phyloP scores from a whole-genome alignment of 2,888 invertebrate genomes.

The Philereme vetulata region DNA sequence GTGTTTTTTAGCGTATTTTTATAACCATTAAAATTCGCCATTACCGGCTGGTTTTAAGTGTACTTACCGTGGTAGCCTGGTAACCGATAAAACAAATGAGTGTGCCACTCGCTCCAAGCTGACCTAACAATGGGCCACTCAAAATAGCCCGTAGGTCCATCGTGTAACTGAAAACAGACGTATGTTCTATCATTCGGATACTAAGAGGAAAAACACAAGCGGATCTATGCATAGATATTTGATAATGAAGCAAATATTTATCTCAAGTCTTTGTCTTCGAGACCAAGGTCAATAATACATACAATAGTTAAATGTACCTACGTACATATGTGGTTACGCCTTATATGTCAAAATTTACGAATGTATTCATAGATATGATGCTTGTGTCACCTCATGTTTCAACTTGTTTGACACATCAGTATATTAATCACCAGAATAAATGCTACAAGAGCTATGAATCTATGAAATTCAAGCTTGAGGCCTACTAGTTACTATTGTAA shows the following conservation, averaged over 20 bases:
- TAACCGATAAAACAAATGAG: conserved; percentile 71
- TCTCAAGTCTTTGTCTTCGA: not conserved
- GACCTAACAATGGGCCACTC: conserved; percentile 68
- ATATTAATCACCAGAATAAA: no score
- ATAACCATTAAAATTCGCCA: no score
- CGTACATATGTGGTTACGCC: not conserved
- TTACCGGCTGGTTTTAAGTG: not conserved
- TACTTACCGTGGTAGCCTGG: conserved; percentile 64
- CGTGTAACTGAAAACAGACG: conserved; percentile 51
- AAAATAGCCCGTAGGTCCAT: conserved; percentile 56
- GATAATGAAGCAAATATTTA: not conserved
- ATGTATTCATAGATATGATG: not conserved
- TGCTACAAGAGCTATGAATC: no score
- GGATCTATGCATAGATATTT: not conserved
- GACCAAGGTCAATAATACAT: not conserved
- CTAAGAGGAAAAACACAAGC: not conserved
- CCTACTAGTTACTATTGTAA: no score
- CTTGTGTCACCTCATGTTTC: no score
- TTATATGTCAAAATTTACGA: not conserved
- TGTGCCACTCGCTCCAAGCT: conserved; percentile 62
- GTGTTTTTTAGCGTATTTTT: no score
- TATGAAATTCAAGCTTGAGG: no score
- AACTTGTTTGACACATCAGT: no score
- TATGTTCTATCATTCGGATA: no score
- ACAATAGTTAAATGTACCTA: not conserved